Base-by-base conservation (phyloP, 2,888 invertebrate genomes). In the Xestia sexstrigata region DNA sequence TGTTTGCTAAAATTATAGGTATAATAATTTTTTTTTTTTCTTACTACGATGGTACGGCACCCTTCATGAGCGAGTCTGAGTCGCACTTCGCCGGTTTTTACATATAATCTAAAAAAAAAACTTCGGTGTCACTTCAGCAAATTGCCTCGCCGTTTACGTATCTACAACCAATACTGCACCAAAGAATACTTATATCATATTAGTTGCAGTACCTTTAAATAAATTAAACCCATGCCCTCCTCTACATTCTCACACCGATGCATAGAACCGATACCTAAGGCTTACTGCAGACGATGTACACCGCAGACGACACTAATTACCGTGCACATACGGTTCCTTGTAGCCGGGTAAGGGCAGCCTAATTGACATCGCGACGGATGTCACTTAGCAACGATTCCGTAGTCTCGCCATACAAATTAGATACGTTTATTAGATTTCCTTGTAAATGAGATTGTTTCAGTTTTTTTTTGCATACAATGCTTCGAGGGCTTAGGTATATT, bases 341-440 rank as follows among this genome's bases (percentile, higher is more conserved):
- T 87, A 88, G 85, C 83, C 76, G 76, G 79, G 82, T 78, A 81
- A 88, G 88, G 84, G 83, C 82, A 87, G 77, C 75, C 89, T 94
- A 94, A 94, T 94, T 93, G 94, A 93, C 94, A 88, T 87, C 91
- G 85, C 87, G 92, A 94, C 89, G 90, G 90, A 92, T 92, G 93
- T 92, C 93, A 93, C 92, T 93, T 92, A 92, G 91, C 87, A 87
- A 83, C 89, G 87, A 85, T 87, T 87, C 88, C 85, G 75, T 81
- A 83, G 81, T 86, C 85, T 83, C 81, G 78, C 81, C 79, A 76
- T 82, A 75, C 82, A 84, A 89, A 91, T 89, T 87, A 84, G 80
- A 84, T 70, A 79, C 82, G 79, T 87, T 88, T 91, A 91, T 91
- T 90, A 90, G 82, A 89, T 90, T 91, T 87, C 83, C 83, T 84